A percentile compares a stretch with the other conserved stretches of the same genome.
Conservation (phyloP, 1,140 invertebrate genomes). For the Aphaenogaster rudis region DNA sequence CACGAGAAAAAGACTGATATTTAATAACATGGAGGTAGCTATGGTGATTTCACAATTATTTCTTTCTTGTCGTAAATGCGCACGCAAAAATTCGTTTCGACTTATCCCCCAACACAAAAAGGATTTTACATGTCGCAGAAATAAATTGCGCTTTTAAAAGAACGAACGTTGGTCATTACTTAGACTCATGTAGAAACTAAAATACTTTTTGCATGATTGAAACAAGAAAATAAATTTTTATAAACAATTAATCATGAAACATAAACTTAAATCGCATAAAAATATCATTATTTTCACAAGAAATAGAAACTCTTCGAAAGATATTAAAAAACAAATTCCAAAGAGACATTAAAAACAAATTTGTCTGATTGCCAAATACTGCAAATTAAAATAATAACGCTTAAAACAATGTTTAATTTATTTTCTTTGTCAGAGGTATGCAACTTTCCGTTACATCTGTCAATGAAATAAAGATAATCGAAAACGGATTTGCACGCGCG, state of each 20-base stretch:
- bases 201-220: not conserved
- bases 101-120: not conserved
- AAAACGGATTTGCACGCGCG: conserved; percentile 53
- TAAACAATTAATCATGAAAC: not conserved
- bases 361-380: not conserved
- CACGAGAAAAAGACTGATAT: conserved; percentile 78
- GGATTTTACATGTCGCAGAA: not conserved
- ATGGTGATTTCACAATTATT: conserved; percentile 81
- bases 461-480: not conserved
- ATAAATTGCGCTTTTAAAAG: not conserved
- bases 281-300: not conserved
- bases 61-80: conserved; percentile 40
- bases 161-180: not conserved
- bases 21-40: conserved; percentile 84
- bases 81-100: conserved; percentile 35
- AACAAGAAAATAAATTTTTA: not conserved
- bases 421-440: not conserved
- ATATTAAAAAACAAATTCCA: not conserved
- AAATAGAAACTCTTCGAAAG: not conserved
- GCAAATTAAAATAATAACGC: not conserved
- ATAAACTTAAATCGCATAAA: not conserved
- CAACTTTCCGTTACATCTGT: not conserved
- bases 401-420: not conserved
- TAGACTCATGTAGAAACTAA: not conserved
- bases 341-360: not conserved